These are phyloP conservation scores for Psilopogon haemacephalus DNA, from an alignment of 2,113 vertebrate species.

Conservation along the genomic window DNA sequence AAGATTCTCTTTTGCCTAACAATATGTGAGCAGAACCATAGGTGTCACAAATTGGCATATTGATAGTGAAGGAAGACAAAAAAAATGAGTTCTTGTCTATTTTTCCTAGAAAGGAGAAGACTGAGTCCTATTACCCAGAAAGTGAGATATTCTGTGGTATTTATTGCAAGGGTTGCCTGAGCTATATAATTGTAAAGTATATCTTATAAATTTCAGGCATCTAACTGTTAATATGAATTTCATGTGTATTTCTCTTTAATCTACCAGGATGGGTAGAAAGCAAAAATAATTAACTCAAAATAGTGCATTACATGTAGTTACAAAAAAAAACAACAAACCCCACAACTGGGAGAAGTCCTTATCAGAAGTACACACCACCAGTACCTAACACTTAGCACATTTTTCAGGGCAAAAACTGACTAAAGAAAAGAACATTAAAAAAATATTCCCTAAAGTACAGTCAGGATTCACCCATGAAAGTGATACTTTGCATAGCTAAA, in stretches of 20 bases:
- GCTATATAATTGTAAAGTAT: conserved; percentile 17
- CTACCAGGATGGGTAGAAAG: not conserved
- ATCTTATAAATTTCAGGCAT: conserved; percentile 21
- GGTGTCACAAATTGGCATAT: conserved; percentile 10
- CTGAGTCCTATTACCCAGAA: not conserved
- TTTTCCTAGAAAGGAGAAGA: conserved; percentile 40
- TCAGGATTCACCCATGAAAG: not conserved
- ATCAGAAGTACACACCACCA: not conserved
- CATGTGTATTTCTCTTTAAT: not conserved
- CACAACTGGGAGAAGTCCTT: not conserved
- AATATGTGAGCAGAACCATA: conserved; percentile 49
- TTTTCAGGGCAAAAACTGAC: not conserved
- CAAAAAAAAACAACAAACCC: not conserved
- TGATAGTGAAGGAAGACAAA: not conserved
- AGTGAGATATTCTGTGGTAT: conserved; percentile 36
- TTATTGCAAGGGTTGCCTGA: conserved; percentile 11
- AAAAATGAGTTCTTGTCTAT: not conserved
- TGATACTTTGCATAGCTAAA: not conserved
- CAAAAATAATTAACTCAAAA: not conserved
- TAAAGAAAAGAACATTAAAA: too few species aligned
- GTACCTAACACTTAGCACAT: not conserved
- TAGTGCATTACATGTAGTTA: not conserved
- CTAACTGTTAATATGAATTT: not conserved
- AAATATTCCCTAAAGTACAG: not conserved
- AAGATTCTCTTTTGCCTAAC: conserved; percentile 68